Percentiles rank a stretch among this genome's conserved stretches.
Conservation (phyloP, 1,140 invertebrate species). For the Dendrolimus kikuchii region DNA sequence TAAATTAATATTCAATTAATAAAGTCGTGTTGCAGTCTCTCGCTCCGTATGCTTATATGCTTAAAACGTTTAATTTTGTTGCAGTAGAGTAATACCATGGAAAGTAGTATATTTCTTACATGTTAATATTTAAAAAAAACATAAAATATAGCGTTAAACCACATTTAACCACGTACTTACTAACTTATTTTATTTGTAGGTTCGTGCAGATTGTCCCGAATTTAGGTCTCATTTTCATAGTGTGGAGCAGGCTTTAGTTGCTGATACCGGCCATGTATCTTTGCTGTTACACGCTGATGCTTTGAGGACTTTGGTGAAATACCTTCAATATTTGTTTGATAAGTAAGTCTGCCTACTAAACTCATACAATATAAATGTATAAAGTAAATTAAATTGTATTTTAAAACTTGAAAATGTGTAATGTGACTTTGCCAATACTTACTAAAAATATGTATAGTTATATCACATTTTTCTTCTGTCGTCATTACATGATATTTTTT, state of each 20-base stretch:
- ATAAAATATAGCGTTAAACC: no score
- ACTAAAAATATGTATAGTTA: no score
- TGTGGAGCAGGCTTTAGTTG: slow-evolving; percentile 84
- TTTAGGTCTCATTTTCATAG: slow-evolving; percentile 87
- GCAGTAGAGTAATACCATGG: no score
- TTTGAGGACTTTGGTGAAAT: slow-evolving; percentile 77
- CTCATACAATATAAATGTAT: no score
- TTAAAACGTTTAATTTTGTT: no score
- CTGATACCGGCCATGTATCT: slow-evolving; percentile 79
- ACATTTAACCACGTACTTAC: not conserved
- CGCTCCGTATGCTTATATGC: no score
- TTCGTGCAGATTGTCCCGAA: slow-evolving; percentile 85
- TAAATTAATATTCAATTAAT: no score
- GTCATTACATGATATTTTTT: not conserved
- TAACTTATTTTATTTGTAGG: slow-evolving; percentile 58
- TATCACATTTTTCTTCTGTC: not conserved
- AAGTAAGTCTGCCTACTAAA: slow-evolving; percentile 41
- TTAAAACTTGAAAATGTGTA: no score
- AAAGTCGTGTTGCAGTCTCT: no score
- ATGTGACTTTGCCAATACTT: not conserved
- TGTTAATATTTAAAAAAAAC: no score
- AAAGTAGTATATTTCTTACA: no score
- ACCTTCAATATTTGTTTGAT: slow-evolving; percentile 44
- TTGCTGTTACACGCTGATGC: slow-evolving; percentile 82
- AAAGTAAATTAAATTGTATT: no score